Base-by-base conservation (phyloP, 2,888 invertebrate species). In the Acronicta psi region DNA sequence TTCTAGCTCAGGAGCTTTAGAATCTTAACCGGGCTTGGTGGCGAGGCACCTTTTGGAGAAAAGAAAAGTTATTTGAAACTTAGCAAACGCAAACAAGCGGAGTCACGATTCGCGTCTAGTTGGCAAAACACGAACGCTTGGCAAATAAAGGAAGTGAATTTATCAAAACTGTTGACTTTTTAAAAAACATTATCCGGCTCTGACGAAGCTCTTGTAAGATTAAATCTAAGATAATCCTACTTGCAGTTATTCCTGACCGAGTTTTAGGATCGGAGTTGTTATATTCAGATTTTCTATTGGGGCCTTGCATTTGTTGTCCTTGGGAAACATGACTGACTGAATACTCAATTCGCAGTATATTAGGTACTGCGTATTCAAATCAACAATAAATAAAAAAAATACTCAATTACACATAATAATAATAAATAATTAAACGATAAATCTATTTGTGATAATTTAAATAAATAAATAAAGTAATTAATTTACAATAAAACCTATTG, bases 181-280 rank as follows among this genome's bases (percentile, higher is more conserved):
- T 49, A 46, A 72, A 77, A 73, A 69, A 65, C 59, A 69, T 61
- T 51, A 65, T 67, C 63, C 53, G 49, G 57, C 60, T 56, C 42
- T 29, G 18, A 54, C 59, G 46, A 29, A 58, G 68, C 61, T 67
- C 60, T 67, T 67, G 67, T 57, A 59, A 78, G 80, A 80, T 79
- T 79, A 74, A 72, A 56, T 49, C 57, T 34, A 41, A 68, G 79
- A 79, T 79, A 69, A 79, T 80, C 79, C 70, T 44, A 66, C 60
- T 71, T 68, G 53, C 73, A 72, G 75, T 66, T 69, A 69, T 66
- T 69, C 66, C 20, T 59, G 40, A 65, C 55, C 44, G 62, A 64
- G 56, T 77, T 70, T 55, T 54, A 47, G 62, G 71, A 77, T 69
- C 70, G 69, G 11, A 29, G 10, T 29, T 29, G 56, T 67, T 69